Conservation (phyloP, 2,797 vertebrate genomes). For the Leptatherina wallacei region DNA sequence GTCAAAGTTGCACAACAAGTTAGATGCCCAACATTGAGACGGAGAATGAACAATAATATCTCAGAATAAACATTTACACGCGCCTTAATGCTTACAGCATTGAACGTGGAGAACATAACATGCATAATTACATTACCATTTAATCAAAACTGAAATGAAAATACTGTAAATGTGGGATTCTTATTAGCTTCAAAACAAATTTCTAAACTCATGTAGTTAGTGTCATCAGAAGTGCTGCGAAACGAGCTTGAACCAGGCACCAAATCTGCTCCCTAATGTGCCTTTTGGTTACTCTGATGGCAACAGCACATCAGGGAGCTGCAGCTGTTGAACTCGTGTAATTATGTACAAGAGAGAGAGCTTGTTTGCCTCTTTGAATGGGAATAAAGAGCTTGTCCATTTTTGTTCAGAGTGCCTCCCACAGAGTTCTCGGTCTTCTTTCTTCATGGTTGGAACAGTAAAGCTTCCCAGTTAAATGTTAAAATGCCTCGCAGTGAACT, state of each 20-base stretch:
- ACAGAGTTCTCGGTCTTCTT: background rate
- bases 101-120: too few species aligned
- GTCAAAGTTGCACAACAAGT: too few species aligned
- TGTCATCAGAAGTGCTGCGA: slow-evolving; percentile 9
- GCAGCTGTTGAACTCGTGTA: slow-evolving; percentile 22
- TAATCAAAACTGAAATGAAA: too few species aligned
- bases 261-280: slow-evolving; percentile 10
- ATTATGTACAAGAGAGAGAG: slow-evolving; percentile 19
- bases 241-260: background rate
- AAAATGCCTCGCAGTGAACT: background rate
- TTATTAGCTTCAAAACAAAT: background rate
- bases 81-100: too few species aligned
- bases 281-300: slow-evolving; percentile 11
- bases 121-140: too few species aligned
- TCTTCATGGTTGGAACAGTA: too few species aligned
- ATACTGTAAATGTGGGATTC: too few species aligned
- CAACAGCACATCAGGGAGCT: slow-evolving; percentile 26
- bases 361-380: slow-evolving; percentile 22
- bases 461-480: background rate
- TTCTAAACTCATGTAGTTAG: background rate
- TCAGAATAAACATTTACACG: too few species aligned
- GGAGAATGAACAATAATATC: too few species aligned
- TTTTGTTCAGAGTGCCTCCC: slow-evolving; percentile 23
- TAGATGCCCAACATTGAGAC: too few species aligned
- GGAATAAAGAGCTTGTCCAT: slow-evolving; percentile 29